These are phyloP conservation scores for Amphipoea lucens DNA, from an alignment of 2,888 invertebrate species.

Conservation along the genomic window DNA sequence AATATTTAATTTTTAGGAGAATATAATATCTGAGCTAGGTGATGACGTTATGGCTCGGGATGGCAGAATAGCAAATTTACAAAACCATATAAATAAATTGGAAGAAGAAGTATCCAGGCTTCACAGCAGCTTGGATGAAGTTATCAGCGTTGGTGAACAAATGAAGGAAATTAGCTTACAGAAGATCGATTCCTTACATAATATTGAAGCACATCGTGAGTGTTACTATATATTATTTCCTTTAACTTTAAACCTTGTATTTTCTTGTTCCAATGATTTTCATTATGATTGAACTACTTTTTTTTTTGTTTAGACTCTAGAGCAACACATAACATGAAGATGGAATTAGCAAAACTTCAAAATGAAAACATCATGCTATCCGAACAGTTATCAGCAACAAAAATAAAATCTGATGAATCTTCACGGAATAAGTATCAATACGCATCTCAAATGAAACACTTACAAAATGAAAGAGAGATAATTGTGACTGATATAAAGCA, in stretches of 20 bases:
- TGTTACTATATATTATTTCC: slow-evolving; percentile 25
- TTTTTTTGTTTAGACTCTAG: slow-evolving; percentile 79
- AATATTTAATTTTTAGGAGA: slow-evolving; percentile 75
- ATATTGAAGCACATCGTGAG: slow-evolving; percentile 86
- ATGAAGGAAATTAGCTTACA: slow-evolving; percentile 75
- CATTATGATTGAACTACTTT: neutral
- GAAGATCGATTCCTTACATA: slow-evolving; percentile 77
- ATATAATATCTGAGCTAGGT: slow-evolving; percentile 73
- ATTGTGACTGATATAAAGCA: slow-evolving; percentile 80
- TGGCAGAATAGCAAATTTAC: slow-evolving; percentile 80
- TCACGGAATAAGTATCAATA: slow-evolving; percentile 75
- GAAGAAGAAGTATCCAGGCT: slow-evolving; percentile 81
- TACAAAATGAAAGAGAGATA: slow-evolving; percentile 79
- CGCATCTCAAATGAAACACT: slow-evolving; percentile 72
- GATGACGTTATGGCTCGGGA: slow-evolving; percentile 79
- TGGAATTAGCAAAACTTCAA: slow-evolving; percentile 81
- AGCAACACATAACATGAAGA: slow-evolving; percentile 86
- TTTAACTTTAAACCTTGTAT: neutral
- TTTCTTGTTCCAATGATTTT: neutral
- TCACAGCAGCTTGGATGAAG: slow-evolving; percentile 75
- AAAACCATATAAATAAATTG: slow-evolving; percentile 84
- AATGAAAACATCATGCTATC: slow-evolving; percentile 76
- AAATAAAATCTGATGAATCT: slow-evolving; percentile 74
- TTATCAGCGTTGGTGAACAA: slow-evolving; percentile 79
- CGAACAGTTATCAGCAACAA: slow-evolving; percentile 75